These are phyloP conservation scores for Abrostola triplasia DNA, from an alignment of 2,888 invertebrate species.

Conservation along the genomic window DNA sequence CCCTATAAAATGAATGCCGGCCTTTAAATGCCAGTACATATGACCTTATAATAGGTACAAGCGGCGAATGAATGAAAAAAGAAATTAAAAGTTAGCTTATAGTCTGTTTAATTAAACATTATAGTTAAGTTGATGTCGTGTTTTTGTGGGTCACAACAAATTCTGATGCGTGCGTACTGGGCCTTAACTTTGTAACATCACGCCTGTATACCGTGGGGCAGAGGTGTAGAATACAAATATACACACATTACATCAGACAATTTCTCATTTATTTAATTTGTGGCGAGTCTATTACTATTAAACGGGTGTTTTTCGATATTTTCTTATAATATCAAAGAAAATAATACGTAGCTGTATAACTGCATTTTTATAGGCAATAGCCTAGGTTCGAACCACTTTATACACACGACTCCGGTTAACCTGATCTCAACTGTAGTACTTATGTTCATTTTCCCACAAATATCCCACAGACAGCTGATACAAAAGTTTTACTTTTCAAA, in stretches of 20 bases:
- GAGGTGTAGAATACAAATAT: no score
- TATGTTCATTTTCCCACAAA: constrained; percentile 22
- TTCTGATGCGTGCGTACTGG: neutral
- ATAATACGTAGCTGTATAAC: no score
- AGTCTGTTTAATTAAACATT: constrained; percentile 13
- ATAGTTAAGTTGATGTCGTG: constrained; percentile 2
- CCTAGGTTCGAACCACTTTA: neutral
- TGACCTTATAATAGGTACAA: constrained; percentile 46
- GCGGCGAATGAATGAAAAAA: constrained; percentile 22
- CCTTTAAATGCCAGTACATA: constrained; percentile 25
- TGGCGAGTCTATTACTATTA: no score
- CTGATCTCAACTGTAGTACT: neutral
- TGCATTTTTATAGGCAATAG: no score
- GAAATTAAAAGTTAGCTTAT: constrained; percentile 29
- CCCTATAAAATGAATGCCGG: constrained; percentile 34
- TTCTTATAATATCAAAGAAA: no score
- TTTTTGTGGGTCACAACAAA: constrained; percentile 19
- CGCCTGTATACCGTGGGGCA: no score
- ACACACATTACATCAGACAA: no score
- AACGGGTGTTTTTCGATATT: no score
- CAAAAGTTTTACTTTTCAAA: constrained; percentile 37
- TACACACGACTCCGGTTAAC: neutral
- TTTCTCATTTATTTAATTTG: no score
- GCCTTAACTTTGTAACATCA: no score
- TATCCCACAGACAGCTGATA: constrained; percentile 17